These are phyloP conservation scores for Macropus fuliginosus DNA, from an alignment of 2,797 vertebrate species.

Conservation along the genomic window DNA sequence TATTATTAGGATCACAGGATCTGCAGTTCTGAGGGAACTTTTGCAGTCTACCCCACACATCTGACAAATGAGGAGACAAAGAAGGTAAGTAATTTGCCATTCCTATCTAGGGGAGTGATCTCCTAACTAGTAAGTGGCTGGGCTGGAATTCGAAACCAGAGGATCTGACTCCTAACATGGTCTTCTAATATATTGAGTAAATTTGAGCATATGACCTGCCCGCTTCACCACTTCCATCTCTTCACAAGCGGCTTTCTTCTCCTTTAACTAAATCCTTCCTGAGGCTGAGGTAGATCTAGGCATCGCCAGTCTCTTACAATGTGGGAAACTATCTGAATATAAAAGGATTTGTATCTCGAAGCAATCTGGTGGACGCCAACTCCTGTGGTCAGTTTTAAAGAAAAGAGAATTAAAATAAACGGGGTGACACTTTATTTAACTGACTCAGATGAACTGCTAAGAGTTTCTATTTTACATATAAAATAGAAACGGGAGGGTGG, in stretches of 20 bases:
- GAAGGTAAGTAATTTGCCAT: slow-evolving; percentile 64
- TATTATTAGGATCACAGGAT: neutral
- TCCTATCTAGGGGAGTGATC: slow-evolving; percentile 78
- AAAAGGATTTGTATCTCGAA: neutral
- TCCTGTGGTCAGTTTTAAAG: neutral
- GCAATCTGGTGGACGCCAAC: neutral
- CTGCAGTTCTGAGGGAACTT: neutral
- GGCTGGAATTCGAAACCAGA: neutral
- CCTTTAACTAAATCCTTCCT: neutral
- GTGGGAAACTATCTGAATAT: neutral
- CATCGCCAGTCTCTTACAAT: neutral
- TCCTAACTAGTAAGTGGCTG: slow-evolving; percentile 25
- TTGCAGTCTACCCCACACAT: neutral
- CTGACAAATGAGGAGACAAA: neutral
- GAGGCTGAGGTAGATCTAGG: neutral
- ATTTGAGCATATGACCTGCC: neutral
- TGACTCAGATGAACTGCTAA: slow-evolving; percentile 2
- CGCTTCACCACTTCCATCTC: neutral
- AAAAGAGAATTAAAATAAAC: neutral
- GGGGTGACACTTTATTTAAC: neutral
- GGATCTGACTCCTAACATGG: neutral
- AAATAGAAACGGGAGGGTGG: neutral
- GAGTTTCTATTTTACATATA: slow-evolving; percentile 8
- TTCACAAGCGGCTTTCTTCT: neutral
- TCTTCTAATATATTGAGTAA: neutral